Evolutionary conservation across 2,113 vertebrate species (phyloP).

Genomic region (Calypte anna): DNA sequence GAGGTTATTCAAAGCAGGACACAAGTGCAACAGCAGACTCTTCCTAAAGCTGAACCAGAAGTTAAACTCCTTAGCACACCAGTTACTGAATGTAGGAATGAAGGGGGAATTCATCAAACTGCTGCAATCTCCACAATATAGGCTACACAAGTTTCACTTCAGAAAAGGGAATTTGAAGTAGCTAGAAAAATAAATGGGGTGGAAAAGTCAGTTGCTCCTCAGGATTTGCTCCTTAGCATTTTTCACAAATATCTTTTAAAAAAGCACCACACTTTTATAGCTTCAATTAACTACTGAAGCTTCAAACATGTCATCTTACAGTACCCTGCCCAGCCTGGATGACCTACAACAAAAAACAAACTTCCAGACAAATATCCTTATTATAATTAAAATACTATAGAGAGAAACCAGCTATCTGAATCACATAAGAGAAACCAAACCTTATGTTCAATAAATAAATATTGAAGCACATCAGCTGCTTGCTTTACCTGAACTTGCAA

Average conservation of each 20-base stretch:
- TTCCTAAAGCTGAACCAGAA: not conserved
- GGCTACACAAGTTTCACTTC: accelerated
- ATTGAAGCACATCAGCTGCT: not conserved
- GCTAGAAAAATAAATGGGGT: not conserved
- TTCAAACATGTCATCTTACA: not conserved
- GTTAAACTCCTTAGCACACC: not conserved
- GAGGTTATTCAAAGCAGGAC: not conserved
- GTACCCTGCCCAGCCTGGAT: not conserved
- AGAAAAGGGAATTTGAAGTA: not conserved
- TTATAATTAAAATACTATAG: not conserved
- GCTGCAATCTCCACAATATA: not conserved
- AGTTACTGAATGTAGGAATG: not conserved
- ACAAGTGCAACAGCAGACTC: not conserved
- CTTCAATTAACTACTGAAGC: not conserved
- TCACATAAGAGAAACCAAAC: not conserved
- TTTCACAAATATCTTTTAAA: not conserved
- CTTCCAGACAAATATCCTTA: not conserved
- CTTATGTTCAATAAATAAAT: not conserved
- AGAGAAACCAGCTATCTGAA: not conserved
- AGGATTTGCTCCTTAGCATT: not conserved
- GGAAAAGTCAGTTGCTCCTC: not conserved
- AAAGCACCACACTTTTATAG: not conserved
- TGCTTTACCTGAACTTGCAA: not conserved
- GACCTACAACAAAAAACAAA: not conserved
- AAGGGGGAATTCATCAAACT: not conserved